Evolutionary conservation across 2,113 vertebrate genomes (phyloP).

Genomic region (Malurus elegans): DNA sequence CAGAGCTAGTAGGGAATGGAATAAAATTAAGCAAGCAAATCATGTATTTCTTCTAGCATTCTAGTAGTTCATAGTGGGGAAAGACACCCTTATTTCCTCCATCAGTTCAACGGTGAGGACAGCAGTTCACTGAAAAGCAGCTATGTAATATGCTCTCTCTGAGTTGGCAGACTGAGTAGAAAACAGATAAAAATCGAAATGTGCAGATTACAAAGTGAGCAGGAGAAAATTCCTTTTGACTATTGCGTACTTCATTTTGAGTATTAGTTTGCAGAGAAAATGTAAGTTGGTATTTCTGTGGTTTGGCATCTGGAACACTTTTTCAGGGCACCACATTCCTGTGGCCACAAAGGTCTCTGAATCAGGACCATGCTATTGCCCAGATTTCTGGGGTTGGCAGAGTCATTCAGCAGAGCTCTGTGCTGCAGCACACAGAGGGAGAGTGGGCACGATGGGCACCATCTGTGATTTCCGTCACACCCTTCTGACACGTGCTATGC

Average conservation of each 20-base stretch:
- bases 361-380: fast-evolving
- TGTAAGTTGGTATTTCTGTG: neutral
- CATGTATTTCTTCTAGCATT: neutral
- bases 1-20: neutral
- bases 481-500: fast-evolving
- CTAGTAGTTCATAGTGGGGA: fast-evolving
- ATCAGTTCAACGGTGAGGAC: fast-evolving
- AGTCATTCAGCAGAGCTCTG: neutral
- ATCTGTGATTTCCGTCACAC: fast-evolving
- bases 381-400: neutral
- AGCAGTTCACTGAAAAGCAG: neutral
- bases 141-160: neutral
- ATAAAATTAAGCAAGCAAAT: neutral
- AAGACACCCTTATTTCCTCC: neutral
- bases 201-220: neutral
- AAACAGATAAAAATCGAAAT: neutral
- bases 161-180: neutral
- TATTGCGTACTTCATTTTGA: neutral
- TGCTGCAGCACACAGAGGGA: neutral
- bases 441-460: fast-evolving
- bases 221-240: neutral
- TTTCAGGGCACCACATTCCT: neutral
- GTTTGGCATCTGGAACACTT: neutral
- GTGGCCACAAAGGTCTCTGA: neutral
- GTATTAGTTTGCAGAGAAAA: neutral